Base-by-base conservation (phyloP, 1,140 invertebrate species). In the Pteromalus puparum region DNA sequence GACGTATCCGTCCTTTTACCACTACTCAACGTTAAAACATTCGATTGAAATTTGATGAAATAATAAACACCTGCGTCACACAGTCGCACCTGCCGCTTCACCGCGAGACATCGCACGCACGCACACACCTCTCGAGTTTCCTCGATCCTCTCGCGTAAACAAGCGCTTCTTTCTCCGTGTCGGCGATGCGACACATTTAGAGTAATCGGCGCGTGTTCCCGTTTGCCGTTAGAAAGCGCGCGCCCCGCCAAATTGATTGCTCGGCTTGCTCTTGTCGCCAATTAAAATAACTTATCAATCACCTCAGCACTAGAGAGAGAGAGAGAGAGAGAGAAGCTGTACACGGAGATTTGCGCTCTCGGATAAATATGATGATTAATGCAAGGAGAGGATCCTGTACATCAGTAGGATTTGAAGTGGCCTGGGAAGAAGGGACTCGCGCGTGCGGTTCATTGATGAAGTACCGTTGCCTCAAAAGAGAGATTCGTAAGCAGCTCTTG, bases 221-320 rank as follows among this genome's bases (percentile, higher is more conserved):
- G 28, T 75, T 38, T 18, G 26, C 75, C 75, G 75, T 83, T 83
- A 83, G 82, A 83, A 79, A 83, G 82, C 82, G 73, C 73, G 30
- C 18, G 10, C 30, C 73, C 68, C 12, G 21, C 81, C 74, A 83
- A 77, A 46, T 83, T 42, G 74, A 70, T 48, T 46, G 73, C 72
- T 74, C 34, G 26, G 28, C 73, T 13, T 30, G 77, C 18, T n/a
- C 34, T 46, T 80, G 65, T 46, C 65, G 48, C 75, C 75, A 83
- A 83, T 83, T 83, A 83, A 83, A 83, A 83, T 83, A 73, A 73
- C 67, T 79, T 53, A 78, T 83, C 82, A 28, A 83, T 79, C 74
- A 68, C n/a, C 38, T 28, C 76, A 18, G 7, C 72, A 0, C 21
- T 10, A 24, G 6, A 46, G 38, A 74, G 73, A 74, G 18, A n/a